Evolutionary conservation across 1,140 invertebrate genomes (phyloP), one percentile per base, ranked within the genome.

Genomic region (Plodia interpunctella): DNA sequence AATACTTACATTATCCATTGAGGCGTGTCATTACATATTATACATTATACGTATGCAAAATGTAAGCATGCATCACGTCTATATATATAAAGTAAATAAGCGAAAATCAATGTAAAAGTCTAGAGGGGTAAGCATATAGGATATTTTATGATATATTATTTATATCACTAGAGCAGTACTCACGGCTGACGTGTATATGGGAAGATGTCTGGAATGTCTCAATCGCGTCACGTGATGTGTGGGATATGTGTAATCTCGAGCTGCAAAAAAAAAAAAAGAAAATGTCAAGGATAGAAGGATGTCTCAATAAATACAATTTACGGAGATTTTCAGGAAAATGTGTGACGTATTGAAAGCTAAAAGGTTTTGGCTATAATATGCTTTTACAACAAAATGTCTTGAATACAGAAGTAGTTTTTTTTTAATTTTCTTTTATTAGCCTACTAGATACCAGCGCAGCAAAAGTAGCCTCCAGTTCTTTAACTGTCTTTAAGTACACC

Each of bases 141-240:
- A 38, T 44, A 52, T 25, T 70, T 50, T 57, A 66, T 66, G 63
- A 61, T 69, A 55, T 52, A n/a, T 58, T 60, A 57, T 68, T 52
- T 55, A 59, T 70, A 60, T 59, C 15, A 44, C 38, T 44, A 13
- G 1, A 15, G 2, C 1, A 3, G 13, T 78, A 88, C 85, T 87
- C 74, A 88, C 85, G 76, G 80, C 62, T 20, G 84, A 68, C 52
- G 83, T 76, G 67, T 85, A 81, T 59, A 83, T 70, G 9, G 82
- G 82, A 18, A 72, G 63, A 35, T 88, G 87, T 56, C 87, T 76
- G 4, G 84, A 89, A 60, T 89, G 86, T 30, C 86, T 72, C 78
- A 89, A 81, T 61, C 84, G 80, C 10, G 84, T 87, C 38, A 86
- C 73, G 64, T 86, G 83, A 52, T 87, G 83, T 72, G 80, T 32